These are phyloP conservation scores for Drosophila arizonae DNA, from an alignment of 1,140 invertebrate genomes.

Conservation along the genomic window DNA sequence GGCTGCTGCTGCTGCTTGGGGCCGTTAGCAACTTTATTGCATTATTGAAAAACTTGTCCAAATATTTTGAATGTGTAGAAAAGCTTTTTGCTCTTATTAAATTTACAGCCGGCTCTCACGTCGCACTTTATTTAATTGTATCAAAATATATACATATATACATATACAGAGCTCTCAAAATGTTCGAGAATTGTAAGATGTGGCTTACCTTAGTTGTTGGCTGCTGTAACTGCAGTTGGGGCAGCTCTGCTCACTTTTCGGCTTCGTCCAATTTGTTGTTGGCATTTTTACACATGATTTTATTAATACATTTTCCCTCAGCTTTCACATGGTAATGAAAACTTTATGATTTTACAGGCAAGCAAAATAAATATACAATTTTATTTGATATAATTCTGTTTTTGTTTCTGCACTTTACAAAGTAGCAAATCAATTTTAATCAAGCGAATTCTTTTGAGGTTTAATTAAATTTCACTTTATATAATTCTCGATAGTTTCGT, in stretches of 20 bases:
- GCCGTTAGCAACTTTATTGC: conserved; percentile 75
- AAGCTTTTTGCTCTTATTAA: conserved; percentile 70
- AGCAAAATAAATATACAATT: conserved; percentile 39
- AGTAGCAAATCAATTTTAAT: conserved; percentile 49
- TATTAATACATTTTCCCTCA: conserved; percentile 67
- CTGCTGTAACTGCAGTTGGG: background rate
- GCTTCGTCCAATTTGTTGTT: conserved; percentile 29
- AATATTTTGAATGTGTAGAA: conserved; percentile 80
- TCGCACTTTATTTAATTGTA: conserved; percentile 55
- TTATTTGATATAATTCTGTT: conserved; percentile 16
- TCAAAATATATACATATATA: conserved; percentile 46
- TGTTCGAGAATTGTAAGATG: conserved; percentile 1
- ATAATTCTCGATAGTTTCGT: conserved; percentile 26
- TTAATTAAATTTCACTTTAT: conserved; percentile 66
- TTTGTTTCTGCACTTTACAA: conserved; percentile 3
- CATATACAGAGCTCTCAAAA: background rate
- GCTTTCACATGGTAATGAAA: conserved; percentile 38
- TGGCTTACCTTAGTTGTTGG: conserved; percentile 42
- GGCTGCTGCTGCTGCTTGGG: conserved; percentile 32
- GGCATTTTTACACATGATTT: conserved; percentile 59
- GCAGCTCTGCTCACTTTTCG: conserved; percentile 11
- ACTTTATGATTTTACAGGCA: conserved; percentile 57
- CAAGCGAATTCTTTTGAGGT: conserved; percentile 60
- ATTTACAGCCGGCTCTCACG: conserved; percentile 35
- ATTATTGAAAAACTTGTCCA: conserved; percentile 82